Conservation (phyloP, 2,113 vertebrate species). For the Clarias macrocephalus region DNA sequence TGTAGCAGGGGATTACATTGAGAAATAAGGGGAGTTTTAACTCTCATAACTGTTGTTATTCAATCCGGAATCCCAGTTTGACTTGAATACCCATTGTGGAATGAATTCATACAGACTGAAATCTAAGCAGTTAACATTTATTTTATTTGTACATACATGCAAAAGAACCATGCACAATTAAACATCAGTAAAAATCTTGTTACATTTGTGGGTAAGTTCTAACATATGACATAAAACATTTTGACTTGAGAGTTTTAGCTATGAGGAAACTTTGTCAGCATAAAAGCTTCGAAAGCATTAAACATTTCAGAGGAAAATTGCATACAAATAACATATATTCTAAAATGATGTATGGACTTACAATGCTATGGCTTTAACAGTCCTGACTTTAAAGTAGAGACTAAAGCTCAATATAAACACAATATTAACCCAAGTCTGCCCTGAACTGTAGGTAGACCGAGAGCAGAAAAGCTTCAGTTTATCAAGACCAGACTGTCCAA, state of each 20-base stretch:
- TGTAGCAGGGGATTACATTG: no score
- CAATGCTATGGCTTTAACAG: conserved; percentile 37
- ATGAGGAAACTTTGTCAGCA: neutral
- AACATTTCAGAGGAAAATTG: conserved; percentile 19
- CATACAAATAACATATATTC: conserved; percentile 12
- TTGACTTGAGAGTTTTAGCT: neutral
- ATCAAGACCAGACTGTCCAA: neutral
- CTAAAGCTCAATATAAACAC: conserved; percentile 8
- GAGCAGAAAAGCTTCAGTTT: neutral
- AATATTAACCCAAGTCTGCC: neutral
- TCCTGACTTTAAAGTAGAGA: conserved; percentile 18
- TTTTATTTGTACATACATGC: conserved; percentile 47
- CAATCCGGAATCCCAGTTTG: no score
- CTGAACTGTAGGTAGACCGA: neutral
- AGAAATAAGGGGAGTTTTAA: no score
- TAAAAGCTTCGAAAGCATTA: conserved; percentile 3
- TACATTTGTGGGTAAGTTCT: conserved; percentile 9
- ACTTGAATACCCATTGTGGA: neutral
- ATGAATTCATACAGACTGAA: neutral
- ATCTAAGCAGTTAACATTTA: conserved; percentile 39
- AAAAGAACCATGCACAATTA: conserved; percentile 38
- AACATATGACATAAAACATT: conserved; percentile 1
- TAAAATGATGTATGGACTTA: conserved; percentile 9
- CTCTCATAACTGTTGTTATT: no score
- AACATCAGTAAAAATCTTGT: conserved; percentile 11